A percentile compares a stretch with the other conserved stretches of the same genome.
Evolutionary conservation across 2,113 vertebrate genomes (phyloP).

Genomic region (Cisticola juncidis): DNA sequence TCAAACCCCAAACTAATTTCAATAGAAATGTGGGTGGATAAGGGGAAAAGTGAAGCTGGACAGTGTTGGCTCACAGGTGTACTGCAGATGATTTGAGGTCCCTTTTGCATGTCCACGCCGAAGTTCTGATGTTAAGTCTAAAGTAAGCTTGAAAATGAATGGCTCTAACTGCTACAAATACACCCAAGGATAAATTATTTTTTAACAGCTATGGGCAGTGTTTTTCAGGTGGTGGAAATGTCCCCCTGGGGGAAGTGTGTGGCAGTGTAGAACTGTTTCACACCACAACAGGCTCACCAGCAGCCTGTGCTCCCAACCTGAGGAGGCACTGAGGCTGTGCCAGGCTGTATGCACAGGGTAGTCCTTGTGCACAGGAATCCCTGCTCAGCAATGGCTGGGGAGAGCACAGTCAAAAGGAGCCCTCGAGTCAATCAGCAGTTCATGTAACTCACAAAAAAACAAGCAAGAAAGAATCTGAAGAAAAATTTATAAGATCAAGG

Average conservation of each 20-base stretch:
- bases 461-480: neutral
- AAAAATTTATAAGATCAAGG: constrained; percentile 53
- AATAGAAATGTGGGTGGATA: rapidly evolving
- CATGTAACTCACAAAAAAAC: neutral
- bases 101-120: neutral
- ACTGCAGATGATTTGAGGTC: neutral
- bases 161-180: neutral
- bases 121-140: neutral
- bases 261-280: rapidly evolving
- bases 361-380: neutral
- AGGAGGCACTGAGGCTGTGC: neutral
- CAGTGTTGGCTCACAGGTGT: rapidly evolving
- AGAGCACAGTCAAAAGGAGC: neutral
- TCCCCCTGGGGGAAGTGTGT: rapidly evolving
- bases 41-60: neutral
- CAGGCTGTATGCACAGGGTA: neutral
- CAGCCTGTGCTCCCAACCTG: neutral
- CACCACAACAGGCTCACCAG: neutral
- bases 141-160: neutral
- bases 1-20: neutral
- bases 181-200: neutral
- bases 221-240: neutral
- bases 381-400: neutral
- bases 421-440: neutral
- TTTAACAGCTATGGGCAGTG: neutral